Percentiles rank a stretch among this genome's conserved stretches.
These are phyloP conservation scores for Barbus barbus DNA, from an alignment of 2,113 vertebrate genomes.

Conservation along the genomic window DNA sequence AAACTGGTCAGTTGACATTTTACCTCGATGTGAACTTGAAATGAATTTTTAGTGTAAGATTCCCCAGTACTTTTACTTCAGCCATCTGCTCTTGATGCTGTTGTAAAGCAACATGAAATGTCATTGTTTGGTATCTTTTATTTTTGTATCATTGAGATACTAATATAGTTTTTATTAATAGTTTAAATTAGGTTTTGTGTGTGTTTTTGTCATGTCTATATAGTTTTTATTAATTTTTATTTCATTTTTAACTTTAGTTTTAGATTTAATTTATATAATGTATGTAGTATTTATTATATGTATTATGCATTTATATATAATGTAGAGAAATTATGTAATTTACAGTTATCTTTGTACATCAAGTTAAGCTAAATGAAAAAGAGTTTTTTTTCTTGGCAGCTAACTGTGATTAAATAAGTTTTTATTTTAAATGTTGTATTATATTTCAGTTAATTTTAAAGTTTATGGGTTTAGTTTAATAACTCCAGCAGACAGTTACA, in stretches of 20 bases:
- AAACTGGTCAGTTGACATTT: conserved; percentile 40
- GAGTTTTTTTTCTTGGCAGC: neutral
- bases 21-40: neutral
- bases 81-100: neutral
- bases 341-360: neutral
- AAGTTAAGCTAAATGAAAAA: neutral
- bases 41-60: neutral
- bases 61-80: neutral
- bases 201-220: no score
- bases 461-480: no score
- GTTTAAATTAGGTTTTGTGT: no score
- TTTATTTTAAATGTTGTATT: neutral
- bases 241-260: no score
- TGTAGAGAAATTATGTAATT: neutral
- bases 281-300: no score
- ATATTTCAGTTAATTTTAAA: no score
- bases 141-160: neutral
- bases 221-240: no score
- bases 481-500: neutral
- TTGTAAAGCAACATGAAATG: neutral
- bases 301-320: neutral
- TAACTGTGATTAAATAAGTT: no score
- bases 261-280: no score
- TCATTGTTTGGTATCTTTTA: neutral
- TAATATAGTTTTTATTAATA: no score